Conservation (phyloP, 2,113 vertebrate species). For the Sturnira hondurensis region DNA sequence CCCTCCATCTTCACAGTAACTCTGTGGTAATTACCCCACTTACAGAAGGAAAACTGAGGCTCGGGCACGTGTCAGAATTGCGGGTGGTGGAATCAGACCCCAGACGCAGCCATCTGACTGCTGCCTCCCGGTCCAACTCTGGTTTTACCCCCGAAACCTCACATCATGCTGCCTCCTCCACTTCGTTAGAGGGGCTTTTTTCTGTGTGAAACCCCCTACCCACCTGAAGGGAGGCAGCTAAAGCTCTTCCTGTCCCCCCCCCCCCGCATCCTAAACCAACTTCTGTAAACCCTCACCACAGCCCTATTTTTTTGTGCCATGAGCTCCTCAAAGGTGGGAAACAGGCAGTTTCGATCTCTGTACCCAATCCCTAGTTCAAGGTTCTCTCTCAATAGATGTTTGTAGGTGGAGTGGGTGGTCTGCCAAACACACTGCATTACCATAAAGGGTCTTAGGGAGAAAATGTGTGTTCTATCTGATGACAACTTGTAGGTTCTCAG, state of each 20-base stretch:
- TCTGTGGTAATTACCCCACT: neutral
- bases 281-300: neutral
- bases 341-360: neutral
- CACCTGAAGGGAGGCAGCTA: neutral
- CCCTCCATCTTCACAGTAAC: neutral
- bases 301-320: neutral
- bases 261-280: neutral
- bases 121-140: neutral
- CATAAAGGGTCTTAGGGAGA: neutral
- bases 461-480: neutral
- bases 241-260: neutral
- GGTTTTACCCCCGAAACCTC: neutral
- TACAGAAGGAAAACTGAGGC: neutral
- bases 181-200: neutral
- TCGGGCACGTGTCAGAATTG: neutral
- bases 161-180: neutral
- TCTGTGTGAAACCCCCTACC: neutral
- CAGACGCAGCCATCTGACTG: neutral
- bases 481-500: neutral
- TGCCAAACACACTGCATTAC: neutral
- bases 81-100: neutral
- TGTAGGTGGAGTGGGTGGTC: neutral
- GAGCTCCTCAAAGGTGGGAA: neutral
- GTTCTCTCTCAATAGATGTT: neutral
- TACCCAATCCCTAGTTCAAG: neutral